phyloP scores from a whole-genome alignment of 2,888 invertebrate species.

The Anthoptus insignis region DNA sequence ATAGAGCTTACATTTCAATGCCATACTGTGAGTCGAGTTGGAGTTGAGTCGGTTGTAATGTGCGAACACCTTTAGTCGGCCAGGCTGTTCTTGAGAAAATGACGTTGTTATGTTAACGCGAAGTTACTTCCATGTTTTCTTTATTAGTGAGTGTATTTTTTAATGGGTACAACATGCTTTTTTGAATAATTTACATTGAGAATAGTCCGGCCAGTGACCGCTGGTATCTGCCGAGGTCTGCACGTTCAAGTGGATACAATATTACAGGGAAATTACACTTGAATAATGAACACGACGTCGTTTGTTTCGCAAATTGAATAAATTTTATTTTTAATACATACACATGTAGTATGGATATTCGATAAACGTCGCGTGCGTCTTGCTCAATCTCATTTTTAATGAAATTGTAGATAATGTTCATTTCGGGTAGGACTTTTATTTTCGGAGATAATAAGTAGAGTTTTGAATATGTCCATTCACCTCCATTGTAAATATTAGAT shows the following conservation, averaged over 20 bases:
- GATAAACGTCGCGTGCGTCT: conserved; percentile 39
- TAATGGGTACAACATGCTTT: conserved; percentile 9
- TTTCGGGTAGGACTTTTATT: conserved; percentile 83
- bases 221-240: background rate
- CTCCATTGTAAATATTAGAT: conserved; percentile 87
- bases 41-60: no score
- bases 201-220: conserved; percentile 1
- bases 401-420: conserved; percentile 85
- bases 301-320: conserved; percentile 26
- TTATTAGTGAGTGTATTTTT: background rate
- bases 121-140: background rate
- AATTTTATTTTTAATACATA: conserved; percentile 25
- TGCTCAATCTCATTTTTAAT: conserved; percentile 66
- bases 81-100: conserved; percentile 12
- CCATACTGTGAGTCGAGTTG: no score
- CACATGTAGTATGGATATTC: conserved; percentile 1
- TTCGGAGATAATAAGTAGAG: conserved; percentile 79
- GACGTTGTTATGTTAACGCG: background rate
- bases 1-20: no score
- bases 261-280: conserved; percentile 28
- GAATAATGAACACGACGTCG: conserved; percentile 10
- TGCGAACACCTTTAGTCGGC: no score
- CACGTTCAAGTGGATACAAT: conserved; percentile 26
- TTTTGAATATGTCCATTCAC: conserved; percentile 84
- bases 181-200: conserved; percentile 8